phyloP scores from a whole-genome alignment of 2,113 vertebrate species.

The Eulemur rufifrons region DNA sequence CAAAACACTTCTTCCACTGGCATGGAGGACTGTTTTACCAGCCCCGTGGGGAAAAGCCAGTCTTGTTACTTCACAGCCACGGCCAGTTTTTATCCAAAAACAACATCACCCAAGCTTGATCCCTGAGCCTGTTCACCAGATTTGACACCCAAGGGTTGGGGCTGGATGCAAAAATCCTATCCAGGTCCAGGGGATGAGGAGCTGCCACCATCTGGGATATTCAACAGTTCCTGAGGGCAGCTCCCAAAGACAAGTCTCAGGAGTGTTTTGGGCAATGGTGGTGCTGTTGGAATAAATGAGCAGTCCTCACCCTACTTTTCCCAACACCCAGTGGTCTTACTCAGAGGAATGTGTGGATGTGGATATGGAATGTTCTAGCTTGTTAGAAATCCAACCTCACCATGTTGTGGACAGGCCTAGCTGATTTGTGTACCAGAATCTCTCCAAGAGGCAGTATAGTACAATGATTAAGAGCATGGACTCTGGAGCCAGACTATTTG shows the following conservation, averaged over 20 bases:
- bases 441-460: not conserved
- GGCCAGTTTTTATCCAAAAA: slow-evolving; percentile 47
- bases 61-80: not conserved
- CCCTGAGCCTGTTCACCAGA: slow-evolving; percentile 3
- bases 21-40: not conserved
- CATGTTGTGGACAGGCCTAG: not conserved
- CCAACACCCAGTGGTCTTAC: not conserved
- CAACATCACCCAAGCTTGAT: slow-evolving; percentile 13
- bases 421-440: not conserved
- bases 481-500: not conserved
- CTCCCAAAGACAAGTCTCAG: not conserved
- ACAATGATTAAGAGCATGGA: not conserved
- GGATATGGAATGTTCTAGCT: not conserved
- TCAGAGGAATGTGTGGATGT: not conserved
- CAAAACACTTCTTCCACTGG: slow-evolving; percentile 43
- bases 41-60: not conserved
- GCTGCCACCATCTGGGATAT: not conserved
- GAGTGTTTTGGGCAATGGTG: not conserved
- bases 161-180: not conserved
- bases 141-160: slow-evolving; percentile 51
- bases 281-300: not conserved
- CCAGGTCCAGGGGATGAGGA: not conserved
- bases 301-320: not conserved
- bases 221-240: not conserved
- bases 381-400: not conserved